These are phyloP conservation scores for Tyrannus savana DNA, from an alignment of 2,113 vertebrate species.

Conservation along the genomic window DNA sequence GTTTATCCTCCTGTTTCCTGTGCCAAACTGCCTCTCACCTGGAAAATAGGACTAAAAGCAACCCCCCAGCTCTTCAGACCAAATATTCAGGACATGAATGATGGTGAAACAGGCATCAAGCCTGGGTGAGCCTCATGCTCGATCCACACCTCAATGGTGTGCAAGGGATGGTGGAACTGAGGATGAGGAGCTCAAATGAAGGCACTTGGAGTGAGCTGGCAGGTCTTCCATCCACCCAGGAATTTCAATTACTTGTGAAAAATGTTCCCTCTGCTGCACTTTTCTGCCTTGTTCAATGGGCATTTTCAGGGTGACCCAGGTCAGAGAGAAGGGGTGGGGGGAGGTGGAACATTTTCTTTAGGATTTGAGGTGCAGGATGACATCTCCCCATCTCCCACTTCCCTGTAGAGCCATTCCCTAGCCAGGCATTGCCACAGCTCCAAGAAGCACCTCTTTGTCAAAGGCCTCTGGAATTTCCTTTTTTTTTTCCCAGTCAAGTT, in stretches of 20 bases:
- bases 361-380: not conserved
- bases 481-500: not conserved
- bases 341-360: not conserved
- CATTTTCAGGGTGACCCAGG: not conserved
- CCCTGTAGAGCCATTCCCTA: not conserved
- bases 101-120: not conserved
- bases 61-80: not conserved
- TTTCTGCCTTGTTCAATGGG: not conserved
- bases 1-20: not conserved
- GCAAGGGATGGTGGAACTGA: too few relatives aligned
- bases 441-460: not conserved
- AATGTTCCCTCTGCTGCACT: not conserved
- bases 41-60: not conserved
- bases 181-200: not conserved
- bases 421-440: not conserved
- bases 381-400: not conserved
- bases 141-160: not conserved
- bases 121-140: not conserved
- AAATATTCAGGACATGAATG: not conserved
- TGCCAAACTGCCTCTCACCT: not conserved
- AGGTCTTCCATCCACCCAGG: not conserved
- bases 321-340: not conserved
- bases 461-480: constrained; percentile 26
- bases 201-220: not conserved
- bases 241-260: not conserved